Conservation (phyloP, 2,113 vertebrate genomes). For the Thamnophis sirtalis region DNA sequence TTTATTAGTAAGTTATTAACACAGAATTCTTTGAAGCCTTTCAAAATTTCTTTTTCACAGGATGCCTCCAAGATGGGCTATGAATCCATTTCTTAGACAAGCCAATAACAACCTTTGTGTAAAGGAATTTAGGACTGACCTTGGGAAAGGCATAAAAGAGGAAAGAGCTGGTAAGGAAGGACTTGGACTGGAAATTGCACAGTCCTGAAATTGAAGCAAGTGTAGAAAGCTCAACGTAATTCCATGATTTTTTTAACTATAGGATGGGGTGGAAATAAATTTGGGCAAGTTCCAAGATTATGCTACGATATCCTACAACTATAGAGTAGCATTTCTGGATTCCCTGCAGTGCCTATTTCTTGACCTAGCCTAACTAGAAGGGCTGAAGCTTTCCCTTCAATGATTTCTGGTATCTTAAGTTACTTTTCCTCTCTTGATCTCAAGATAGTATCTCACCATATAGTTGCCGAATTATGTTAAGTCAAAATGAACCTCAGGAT, state of each 20-base stretch:
- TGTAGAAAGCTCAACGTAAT: not conserved
- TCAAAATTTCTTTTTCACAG: not conserved
- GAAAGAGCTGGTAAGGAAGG: not conserved
- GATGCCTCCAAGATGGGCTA: not conserved
- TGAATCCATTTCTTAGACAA: not conserved
- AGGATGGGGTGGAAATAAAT: not conserved
- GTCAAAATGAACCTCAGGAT: not conserved
- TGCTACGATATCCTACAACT: not conserved
- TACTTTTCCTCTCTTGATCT: not conserved
- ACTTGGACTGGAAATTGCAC: not conserved
- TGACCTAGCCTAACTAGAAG: not conserved
- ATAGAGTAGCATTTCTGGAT: not conserved
- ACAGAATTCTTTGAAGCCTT: not conserved
- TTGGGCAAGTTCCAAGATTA: not conserved
- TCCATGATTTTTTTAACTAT: not conserved
- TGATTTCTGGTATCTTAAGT: not conserved
- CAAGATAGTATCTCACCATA: not conserved
- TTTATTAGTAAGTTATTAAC: not conserved
- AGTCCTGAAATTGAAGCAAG: not conserved
- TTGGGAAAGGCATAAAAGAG: not conserved
- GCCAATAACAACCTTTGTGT: not conserved
- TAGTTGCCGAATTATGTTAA: not conserved
- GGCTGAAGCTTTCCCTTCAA: not conserved
- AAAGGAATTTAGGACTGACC: not conserved
- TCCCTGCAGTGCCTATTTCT: not conserved